Percentiles rank a stretch among this genome's conserved stretches.
These are phyloP conservation scores for Ptyas mucosa DNA, from an alignment of 2,113 vertebrate genomes.

Conservation along the genomic window DNA sequence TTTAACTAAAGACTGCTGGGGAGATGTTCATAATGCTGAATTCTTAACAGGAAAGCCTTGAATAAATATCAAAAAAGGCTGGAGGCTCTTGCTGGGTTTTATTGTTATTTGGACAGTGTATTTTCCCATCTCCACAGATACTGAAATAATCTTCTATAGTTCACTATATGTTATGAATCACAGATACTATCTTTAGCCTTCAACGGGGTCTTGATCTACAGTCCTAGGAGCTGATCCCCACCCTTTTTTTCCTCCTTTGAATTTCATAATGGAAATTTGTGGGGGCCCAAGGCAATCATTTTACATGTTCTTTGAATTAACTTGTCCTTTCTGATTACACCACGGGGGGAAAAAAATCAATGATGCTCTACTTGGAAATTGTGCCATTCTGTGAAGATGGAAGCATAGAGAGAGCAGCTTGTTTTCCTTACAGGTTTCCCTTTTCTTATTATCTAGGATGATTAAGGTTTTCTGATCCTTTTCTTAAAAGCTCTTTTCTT, in stretches of 20 bases:
- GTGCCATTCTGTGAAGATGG: not conserved
- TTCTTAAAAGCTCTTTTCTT: not conserved
- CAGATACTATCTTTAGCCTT: conserved; percentile 29
- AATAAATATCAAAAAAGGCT: not conserved
- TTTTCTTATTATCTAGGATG: conserved; percentile 7
- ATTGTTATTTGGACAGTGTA: not conserved
- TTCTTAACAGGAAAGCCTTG: not conserved
- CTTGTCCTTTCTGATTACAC: conserved; percentile 16
- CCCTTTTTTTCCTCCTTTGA: conserved; percentile 37
- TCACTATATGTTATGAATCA: conserved; percentile 9
- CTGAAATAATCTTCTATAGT: not conserved
- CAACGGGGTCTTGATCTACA: not conserved
- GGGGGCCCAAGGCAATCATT: conserved; percentile 31
- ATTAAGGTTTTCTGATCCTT: conserved; percentile 4
- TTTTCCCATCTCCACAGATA: conserved; percentile 11
- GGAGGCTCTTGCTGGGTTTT: not conserved
- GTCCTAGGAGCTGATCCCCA: conserved; percentile 17
- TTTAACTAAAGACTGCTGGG: not conserved
- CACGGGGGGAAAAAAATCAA: conserved; percentile 13
- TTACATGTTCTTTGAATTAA: conserved; percentile 53
- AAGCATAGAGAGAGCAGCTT: not conserved
- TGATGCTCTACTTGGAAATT: conserved; percentile 30
- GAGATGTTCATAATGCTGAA: not conserved
- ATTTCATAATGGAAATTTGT: conserved; percentile 28
- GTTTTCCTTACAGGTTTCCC: conserved; percentile 18